Evolutionary conservation across 2,888 invertebrate species (phyloP).

Genomic region (Conus canariensis): DNA sequence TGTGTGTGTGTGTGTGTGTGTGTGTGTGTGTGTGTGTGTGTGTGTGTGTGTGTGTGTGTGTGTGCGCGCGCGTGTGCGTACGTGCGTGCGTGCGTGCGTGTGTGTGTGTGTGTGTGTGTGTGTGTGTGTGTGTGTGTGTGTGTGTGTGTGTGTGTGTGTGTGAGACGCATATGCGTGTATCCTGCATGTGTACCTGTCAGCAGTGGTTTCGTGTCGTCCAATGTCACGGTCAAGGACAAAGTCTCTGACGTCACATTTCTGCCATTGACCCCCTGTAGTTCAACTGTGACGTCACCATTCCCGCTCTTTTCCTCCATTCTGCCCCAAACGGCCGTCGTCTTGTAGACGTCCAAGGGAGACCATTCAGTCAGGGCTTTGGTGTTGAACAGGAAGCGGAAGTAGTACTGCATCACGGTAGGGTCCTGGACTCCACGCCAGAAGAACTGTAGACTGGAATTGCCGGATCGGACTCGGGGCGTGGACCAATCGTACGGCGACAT

Average conservation of each 20-base stretch:
- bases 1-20: too few relatives aligned
- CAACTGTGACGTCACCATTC: neutral
- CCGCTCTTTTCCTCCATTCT: neutral
- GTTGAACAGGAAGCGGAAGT: constrained; percentile 7
- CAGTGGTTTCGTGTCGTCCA: neutral
- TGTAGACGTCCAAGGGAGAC: neutral
- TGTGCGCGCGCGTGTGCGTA: too few relatives aligned
- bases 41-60: too few relatives aligned
- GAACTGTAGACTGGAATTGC: constrained; percentile 27
- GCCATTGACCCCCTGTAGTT: neutral
- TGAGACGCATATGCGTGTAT: too few relatives aligned
- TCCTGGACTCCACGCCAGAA: constrained; percentile 26
- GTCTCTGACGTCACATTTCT: neutral
- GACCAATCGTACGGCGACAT: constrained; percentile 20
- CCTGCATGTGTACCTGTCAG: neutral
- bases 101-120: too few relatives aligned
- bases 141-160: too few relatives aligned
- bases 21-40: too few relatives aligned
- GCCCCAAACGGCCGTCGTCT: neutral
- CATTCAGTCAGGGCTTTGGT: neutral
- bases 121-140: too few relatives aligned
- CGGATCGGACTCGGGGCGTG: neutral
- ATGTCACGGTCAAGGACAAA: neutral
- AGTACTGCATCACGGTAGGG: neutral
- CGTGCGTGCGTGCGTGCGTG: too few relatives aligned